A percentile compares a stretch with the other conserved stretches of the same genome.
These are phyloP conservation scores for Rhadina sibilatrix DNA, from an alignment of 2,113 vertebrate genomes.

Conservation along the genomic window DNA sequence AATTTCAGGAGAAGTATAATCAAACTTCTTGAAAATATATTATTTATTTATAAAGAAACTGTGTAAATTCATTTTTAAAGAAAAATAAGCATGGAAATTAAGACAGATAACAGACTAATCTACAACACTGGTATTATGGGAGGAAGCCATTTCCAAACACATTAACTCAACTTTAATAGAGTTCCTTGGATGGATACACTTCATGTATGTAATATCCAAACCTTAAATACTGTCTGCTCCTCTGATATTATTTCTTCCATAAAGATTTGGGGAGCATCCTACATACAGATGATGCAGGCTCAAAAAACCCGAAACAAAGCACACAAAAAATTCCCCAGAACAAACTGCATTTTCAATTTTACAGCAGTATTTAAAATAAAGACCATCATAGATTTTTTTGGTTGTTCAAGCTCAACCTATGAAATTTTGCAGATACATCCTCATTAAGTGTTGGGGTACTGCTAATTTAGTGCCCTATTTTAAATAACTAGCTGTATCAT, in stretches of 20 bases:
- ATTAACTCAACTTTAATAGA: background rate
- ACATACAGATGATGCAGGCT: background rate
- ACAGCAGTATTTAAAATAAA: background rate
- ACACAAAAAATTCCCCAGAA: background rate
- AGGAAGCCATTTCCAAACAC: background rate
- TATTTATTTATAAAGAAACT: background rate
- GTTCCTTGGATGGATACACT: background rate
- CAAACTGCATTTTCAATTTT: background rate
- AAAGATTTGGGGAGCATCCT: background rate
- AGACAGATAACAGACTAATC: background rate
- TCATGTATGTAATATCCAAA: background rate
- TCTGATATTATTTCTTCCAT: background rate
- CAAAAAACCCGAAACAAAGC: background rate
- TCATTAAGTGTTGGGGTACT: background rate
- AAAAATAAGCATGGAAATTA: background rate
- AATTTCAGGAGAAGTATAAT: background rate
- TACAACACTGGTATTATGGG: background rate
- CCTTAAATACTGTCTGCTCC: background rate
- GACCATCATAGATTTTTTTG: background rate
- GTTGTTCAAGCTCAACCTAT: background rate
- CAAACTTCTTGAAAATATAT: background rate
- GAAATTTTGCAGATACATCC: background rate
- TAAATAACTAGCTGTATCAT: background rate
- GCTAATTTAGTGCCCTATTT: background rate
- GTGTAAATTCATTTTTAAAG: background rate